These are phyloP conservation scores for Neostethus bicornis DNA, from an alignment of 2,797 vertebrate species.

Conservation along the genomic window DNA sequence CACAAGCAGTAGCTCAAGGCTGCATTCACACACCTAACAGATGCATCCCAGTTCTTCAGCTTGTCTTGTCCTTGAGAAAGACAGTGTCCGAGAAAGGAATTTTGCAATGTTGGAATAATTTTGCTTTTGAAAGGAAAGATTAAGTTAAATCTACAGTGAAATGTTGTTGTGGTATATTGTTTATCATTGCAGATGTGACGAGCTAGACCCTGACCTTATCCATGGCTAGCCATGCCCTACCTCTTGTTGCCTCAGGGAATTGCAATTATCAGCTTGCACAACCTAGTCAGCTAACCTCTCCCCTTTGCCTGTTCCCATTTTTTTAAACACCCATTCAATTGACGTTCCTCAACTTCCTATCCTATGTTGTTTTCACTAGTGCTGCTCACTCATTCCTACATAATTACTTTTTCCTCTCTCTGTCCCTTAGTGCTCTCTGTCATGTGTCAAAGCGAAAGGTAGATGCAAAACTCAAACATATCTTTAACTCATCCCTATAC, in stretches of 20 bases:
- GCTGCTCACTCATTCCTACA: conserved; percentile 42
- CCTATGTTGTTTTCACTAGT: conserved; percentile 26
- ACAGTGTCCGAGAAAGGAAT: conserved; percentile 40
- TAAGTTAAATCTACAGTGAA: conserved; percentile 8
- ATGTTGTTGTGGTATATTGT: conserved; percentile 30
- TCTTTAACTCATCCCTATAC: conserved; percentile 43
- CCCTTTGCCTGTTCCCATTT: conserved; percentile 49
- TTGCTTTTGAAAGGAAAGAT: conserved; percentile 9
- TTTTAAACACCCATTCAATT: conserved; percentile 35
- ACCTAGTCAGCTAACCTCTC: conserved; percentile 65
- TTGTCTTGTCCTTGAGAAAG: conserved; percentile 42
- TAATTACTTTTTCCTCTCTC: conserved; percentile 11
- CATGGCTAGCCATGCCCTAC: conserved; percentile 47
- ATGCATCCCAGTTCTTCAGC: conserved; percentile 42
- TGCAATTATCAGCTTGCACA: conserved; percentile 66
- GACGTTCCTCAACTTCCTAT: conserved; percentile 34
- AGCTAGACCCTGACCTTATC: conserved; percentile 49
- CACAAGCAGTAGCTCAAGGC: conserved; percentile 53
- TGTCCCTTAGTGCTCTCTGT: conserved; percentile 33
- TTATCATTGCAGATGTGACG: conserved; percentile 14
- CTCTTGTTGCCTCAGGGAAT: conserved; percentile 58
- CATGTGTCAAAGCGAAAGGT: conserved; percentile 54
- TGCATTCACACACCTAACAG: conserved; percentile 46
- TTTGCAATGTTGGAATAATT: conserved; percentile 31
- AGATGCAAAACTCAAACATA: conserved; percentile 57